Conservation (phyloP, 2,888 invertebrate genomes). For the Sarcophaga variegata region DNA sequence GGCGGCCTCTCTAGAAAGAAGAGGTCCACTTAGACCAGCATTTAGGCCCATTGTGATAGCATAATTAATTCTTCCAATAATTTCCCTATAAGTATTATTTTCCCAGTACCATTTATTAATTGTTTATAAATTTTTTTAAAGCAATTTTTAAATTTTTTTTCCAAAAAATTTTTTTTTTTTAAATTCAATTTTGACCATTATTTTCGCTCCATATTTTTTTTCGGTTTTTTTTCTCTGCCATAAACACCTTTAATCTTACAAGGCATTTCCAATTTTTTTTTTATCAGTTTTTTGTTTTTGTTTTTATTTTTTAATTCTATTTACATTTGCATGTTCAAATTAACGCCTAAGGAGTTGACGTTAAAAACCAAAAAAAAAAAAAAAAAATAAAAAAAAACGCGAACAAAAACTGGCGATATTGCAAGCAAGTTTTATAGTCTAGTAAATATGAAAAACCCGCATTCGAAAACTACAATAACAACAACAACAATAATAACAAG, state of each 20-base stretch:
- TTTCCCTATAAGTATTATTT: no score
- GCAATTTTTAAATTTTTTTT: conserved; percentile 21
- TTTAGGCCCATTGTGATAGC: no score
- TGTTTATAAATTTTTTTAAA: no score
- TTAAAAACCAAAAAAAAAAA: conserved; percentile 35
- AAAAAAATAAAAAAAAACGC: conserved; percentile 13
- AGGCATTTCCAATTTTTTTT: not conserved
- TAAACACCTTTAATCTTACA: conserved; percentile 55
- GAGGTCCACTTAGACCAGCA: no score
- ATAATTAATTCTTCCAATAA: no score
- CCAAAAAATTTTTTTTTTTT: not conserved
- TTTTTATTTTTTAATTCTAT: conserved; percentile 50
- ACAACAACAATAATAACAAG: not conserved
- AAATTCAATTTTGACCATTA: conserved; percentile 27
- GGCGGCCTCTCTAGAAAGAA: no score
- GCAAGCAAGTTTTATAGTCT: conserved; percentile 40
- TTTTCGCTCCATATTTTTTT: conserved; percentile 12
- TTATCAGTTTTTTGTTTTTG: not conserved
- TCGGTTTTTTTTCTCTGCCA: not conserved
- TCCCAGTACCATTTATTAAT: no score
- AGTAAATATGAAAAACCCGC: conserved; percentile 53
- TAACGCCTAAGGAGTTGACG: conserved; percentile 71
- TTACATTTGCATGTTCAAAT: conserved; percentile 70
- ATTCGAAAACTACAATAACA: conserved; percentile 42
- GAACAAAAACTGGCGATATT: conserved; percentile 37